These are phyloP conservation scores for Pardosa pseudoannulata DNA, from an alignment of 2,888 invertebrate species.

Conservation along the genomic window DNA sequence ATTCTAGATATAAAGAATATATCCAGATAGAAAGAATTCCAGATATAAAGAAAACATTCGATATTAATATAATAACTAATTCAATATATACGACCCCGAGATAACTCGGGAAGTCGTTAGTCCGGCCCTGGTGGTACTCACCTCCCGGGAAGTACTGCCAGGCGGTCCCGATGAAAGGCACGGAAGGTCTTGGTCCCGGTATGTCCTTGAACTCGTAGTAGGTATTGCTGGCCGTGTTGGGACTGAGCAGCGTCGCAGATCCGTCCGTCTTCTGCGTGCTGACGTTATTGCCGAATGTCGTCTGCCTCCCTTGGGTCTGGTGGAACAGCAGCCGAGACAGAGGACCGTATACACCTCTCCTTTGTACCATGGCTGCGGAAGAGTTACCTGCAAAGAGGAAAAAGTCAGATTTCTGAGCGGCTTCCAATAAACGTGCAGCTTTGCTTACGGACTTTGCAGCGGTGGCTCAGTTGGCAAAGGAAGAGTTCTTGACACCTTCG, in stretches of 20 bases:
- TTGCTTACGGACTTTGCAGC: too few species aligned
- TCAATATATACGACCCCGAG: too few species aligned
- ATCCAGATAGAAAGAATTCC: too few species aligned
- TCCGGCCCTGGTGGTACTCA: too few species aligned
- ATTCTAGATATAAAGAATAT: too few species aligned
- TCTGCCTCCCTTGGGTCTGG: background rate
- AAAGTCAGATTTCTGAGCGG: too few species aligned
- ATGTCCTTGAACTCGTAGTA: slow-evolving; percentile 55
- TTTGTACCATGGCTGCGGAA: background rate
- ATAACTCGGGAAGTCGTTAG: too few species aligned
- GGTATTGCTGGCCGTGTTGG: background rate
- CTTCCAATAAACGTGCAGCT: too few species aligned
- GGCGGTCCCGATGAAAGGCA: slow-evolving; percentile 75
- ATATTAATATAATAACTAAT: too few species aligned
- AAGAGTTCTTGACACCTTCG: too few species aligned
- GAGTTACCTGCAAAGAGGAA: background rate
- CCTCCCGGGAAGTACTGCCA: slow-evolving; percentile 75
- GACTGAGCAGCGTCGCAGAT: background rate
- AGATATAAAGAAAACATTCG: too few species aligned
- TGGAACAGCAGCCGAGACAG: background rate
- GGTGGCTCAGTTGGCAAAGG: too few species aligned
- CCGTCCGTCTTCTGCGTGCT: background rate
- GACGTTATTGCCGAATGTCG: background rate
- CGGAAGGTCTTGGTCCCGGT: slow-evolving; percentile 75
- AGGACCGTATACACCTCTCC: background rate